Conservation (phyloP, 2,888 invertebrate species). For the Thymelicus acteon region DNA sequence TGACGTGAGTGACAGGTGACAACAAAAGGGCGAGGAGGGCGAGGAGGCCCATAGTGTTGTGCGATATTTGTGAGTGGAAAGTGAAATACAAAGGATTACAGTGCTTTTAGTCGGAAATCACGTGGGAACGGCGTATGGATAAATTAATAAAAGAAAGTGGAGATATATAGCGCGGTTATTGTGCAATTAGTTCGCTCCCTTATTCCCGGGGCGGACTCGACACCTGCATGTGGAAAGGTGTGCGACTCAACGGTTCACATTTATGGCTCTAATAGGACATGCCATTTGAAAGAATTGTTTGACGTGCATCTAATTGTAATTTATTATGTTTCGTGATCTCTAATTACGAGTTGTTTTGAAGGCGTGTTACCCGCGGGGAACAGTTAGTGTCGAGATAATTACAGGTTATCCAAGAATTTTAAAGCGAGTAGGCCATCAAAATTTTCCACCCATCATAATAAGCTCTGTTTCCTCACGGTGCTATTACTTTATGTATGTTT, state of each 20-base stretch:
- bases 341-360: constrained; percentile 10
- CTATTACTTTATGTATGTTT: neutral
- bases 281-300: constrained; percentile 12
- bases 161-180: constrained; percentile 24
- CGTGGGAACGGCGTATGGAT: constrained; percentile 47
- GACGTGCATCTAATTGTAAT: constrained; percentile 22
- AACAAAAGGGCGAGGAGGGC: constrained; percentile 2
- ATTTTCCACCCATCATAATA: neutral
- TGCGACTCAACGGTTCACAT: constrained; percentile 20
- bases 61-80: constrained; percentile 46
- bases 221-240: constrained; percentile 39
- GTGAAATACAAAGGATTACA: constrained; percentile 51
- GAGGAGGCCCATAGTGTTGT: constrained; percentile 10
- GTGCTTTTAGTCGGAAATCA: constrained; percentile 46
- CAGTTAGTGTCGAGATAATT: constrained; percentile 8
- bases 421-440: neutral
- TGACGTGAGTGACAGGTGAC: constrained; percentile 35
- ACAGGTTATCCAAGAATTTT: neutral
- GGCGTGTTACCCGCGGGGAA: constrained; percentile 10
- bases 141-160: constrained; percentile 39
- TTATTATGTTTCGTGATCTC: constrained; percentile 19
- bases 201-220: neutral
- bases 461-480: neutral
- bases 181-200: neutral
- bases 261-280: constrained; percentile 11